Evolutionary conservation across 2,797 vertebrate species (phyloP).

Genomic region (Rallus crepitans): DNA sequence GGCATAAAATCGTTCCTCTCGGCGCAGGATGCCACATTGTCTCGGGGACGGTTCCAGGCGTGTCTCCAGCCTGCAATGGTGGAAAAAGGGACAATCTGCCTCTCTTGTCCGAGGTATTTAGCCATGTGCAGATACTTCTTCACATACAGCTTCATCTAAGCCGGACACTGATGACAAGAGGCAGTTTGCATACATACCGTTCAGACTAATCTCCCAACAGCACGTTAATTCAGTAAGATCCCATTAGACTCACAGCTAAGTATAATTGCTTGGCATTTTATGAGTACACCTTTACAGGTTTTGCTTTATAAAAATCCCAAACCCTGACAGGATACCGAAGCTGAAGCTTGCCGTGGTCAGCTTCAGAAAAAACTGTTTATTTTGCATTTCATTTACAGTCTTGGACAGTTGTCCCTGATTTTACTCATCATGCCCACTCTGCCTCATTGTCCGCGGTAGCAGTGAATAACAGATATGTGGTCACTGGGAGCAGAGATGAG

Average conservation of each 20-base stretch:
- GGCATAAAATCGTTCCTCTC: neutral
- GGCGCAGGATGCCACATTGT: neutral
- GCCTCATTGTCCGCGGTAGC: constrained; percentile 89
- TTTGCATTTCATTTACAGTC: constrained; percentile 76
- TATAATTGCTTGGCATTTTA: neutral
- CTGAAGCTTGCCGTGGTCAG: neutral
- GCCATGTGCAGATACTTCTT: neutral
- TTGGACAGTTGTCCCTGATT: constrained; percentile 86
- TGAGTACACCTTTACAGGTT: accelerated
- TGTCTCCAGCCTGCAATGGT: neutral
- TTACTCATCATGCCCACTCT: constrained; percentile 93
- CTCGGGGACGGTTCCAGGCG: neutral
- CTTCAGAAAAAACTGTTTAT: neutral
- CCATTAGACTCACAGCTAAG: neutral
- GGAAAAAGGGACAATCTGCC: neutral
- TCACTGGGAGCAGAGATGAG: constrained; percentile 97
- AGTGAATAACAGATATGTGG: constrained; percentile 88
- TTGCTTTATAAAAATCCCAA: neutral
- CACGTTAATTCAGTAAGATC: neutral
- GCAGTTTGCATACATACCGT: neutral
- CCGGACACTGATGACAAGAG: neutral
- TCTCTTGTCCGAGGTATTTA: neutral
- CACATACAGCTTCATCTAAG: neutral
- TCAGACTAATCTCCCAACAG: neutral
- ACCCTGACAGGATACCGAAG: neutral